Evolutionary conservation across 2,888 invertebrate genomes (phyloP), one percentile per base, ranked within the genome.

Genomic region (Apomyelois bistriatella): DNA sequence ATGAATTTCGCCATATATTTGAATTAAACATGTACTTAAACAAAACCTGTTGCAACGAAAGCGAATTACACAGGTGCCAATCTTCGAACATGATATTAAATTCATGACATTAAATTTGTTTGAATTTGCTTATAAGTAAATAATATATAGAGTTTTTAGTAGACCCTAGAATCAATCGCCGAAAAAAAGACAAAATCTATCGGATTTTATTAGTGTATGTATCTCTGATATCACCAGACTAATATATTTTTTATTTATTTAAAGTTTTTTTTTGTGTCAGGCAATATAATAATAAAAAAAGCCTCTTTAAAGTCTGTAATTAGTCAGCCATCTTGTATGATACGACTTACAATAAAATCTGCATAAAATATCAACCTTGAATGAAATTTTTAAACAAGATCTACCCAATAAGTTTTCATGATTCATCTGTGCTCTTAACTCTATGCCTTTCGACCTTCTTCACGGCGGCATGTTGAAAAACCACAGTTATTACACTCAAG

Each of bases 401-500:
- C 43, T 13, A 30, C 43, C 10, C 6, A 10, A 15, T 32, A 46
- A 15, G 46, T 46, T 35, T 15, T 12, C 5, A 13, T 43, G 28
- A 43, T 6, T 43, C 43, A 43, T 43, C 43, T 15, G 32, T 9
- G 32, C 42, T 48, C 12, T 48, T 48, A 38, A 28, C 38, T 38
- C 38, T 10, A 15, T 48, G 12, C 38, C 38, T 28, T 15, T 22
- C 38, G 48, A 48, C 37, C 22, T 38, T 22, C 22, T 48, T 16
- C 15, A 37, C 22, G 35, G 12, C 46, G 15, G 46, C 46, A 35
- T 15, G 46, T 35, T 32, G 9, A 48, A 48, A 47, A 53, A 47
- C 40, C 38, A 7, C 32, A 48, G 37, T 55, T 57, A 58, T 58
- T 58, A 59, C 55, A 56, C 15, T 41, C 16, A 40, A 63, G 64